Evolutionary conservation across 2,797 vertebrate species (phyloP), one percentile per base, ranked within the genome.

Genomic region (Platalea minor): DNA sequence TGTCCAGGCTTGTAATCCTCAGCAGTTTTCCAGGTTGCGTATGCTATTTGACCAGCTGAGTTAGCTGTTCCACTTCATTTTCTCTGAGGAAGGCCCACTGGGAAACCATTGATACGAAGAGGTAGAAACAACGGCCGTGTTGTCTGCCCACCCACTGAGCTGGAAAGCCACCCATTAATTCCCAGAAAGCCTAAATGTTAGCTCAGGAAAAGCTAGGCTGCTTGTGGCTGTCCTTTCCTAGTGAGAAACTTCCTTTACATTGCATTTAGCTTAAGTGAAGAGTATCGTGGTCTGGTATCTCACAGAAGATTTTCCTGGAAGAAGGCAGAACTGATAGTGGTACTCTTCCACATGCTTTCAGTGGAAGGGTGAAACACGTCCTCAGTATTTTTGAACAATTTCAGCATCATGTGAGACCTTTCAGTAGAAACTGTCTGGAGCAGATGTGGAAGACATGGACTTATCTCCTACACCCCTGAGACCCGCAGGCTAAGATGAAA

Each of bases 61-160:
- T 46, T 67, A 88, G 72, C 64, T 59, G 60, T 67, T 91, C 92
- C 79, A 43, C 73, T 70, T 16, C 11, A 12, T 93, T 89, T 79
- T 88, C 75, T 74, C 79, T 10, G 37, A 82, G 88, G 59, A 78
- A 92, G 57, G 24, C 7, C 61, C 61, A 1, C 29, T 48, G 82
- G 81, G 78, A 92, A 91, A 25, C 23, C 1, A 5, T 23, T 2
- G 4, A n/a, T 29, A 61, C 0, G n/a, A 37, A 26, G 67, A 82
- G 43, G 37, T 18, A 39, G 81, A 39, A 65, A 81, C n/a, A 79
- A 87, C 0, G 0, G 16, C 13, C 2, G 1, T 10, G 57, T 12
- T 91, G 50, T 53, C 53, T 43, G 41, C 53, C 61, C 45, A 68
- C 51, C 67, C 3, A 2, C 37, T 0, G 1, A 73, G 75, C 29